These are phyloP conservation scores for Procavia capensis DNA, from an alignment of 2,113 vertebrate species.

Conservation along the genomic window DNA sequence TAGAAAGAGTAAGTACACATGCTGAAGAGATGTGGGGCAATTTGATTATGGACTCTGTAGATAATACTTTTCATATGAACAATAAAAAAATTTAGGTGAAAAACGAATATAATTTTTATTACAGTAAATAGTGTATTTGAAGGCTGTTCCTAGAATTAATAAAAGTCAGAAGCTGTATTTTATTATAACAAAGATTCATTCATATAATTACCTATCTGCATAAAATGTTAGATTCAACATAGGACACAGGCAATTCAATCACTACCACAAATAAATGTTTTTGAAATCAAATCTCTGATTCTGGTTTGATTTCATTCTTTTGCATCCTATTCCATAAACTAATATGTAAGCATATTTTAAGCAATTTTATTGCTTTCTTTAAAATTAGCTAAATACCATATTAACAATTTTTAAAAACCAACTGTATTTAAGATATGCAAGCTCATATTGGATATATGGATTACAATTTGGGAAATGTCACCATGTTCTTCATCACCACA, in stretches of 20 bases:
- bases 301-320: not conserved
- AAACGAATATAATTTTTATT: conserved; percentile 4
- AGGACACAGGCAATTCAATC: not conserved
- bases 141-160: conserved; percentile 22
- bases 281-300: not conserved
- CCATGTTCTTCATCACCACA: conserved; percentile 82
- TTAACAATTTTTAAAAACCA: conserved; percentile 78
- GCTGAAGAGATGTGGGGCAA: conserved; percentile 21
- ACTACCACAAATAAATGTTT: not conserved
- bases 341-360: conserved; percentile 49
- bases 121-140: not conserved
- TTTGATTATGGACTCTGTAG: not conserved
- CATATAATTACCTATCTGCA: conserved; percentile 8
- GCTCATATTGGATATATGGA: conserved; percentile 78
- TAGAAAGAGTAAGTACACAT: not conserved
- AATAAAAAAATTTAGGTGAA: conserved; percentile 54
- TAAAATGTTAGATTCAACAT: not conserved
- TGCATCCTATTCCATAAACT: conserved; percentile 45
- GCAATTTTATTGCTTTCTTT: conserved; percentile 43
- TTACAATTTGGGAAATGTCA: conserved; percentile 84
- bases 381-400: conserved; percentile 71
- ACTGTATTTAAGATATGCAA: conserved; percentile 81
- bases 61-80: conserved; percentile 47
- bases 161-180: conserved; percentile 43
- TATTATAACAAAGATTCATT: conserved; percentile 48